Conservation (phyloP, 1,140 invertebrate genomes). For the Dinothrombium tinctorium region DNA sequence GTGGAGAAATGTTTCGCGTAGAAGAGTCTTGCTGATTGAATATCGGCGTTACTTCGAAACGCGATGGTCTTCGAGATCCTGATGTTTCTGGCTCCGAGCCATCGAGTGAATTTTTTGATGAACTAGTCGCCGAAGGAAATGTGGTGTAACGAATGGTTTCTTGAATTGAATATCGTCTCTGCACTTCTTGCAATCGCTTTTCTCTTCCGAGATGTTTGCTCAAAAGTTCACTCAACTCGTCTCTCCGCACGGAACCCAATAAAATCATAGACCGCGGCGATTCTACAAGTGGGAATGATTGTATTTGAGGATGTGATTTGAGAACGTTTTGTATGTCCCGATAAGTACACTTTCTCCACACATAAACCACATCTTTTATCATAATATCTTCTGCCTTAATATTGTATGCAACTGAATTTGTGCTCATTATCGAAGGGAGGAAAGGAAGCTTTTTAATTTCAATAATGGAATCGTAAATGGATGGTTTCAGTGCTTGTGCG, state of each 20-base stretch:
- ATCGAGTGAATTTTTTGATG: constrained; percentile 1
- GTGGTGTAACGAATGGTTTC: constrained; percentile 3
- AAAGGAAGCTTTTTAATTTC: constrained; percentile 91
- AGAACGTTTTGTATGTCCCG: constrained; percentile 54
- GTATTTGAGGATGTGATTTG: constrained; percentile 36
- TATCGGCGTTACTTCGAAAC: constrained; percentile 44
- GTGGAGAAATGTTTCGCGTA: not conserved
- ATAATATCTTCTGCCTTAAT: constrained; percentile 90
- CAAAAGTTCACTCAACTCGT: constrained; percentile 55
- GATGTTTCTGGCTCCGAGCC: not conserved
- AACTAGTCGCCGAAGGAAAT: not conserved
- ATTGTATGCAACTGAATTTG: constrained; percentile 45
- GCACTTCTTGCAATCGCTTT: constrained; percentile 45
- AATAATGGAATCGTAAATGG: constrained; percentile 95
- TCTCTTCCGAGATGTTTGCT: constrained; percentile 62
- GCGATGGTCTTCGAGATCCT: constrained; percentile 25
- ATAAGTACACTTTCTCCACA: constrained; percentile 51
- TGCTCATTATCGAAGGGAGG: constrained; percentile 62
- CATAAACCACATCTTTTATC: constrained; percentile 67
- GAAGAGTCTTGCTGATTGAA: constrained; percentile 14
- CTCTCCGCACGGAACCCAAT: constrained; percentile 68
- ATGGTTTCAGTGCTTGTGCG: constrained; percentile 71
- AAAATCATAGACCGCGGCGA: constrained; percentile 71
- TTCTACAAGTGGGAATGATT: constrained; percentile 72
- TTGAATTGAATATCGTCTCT: constrained; percentile 25